Evolutionary conservation across 2,797 vertebrate species (phyloP).

Genomic region (Acipenser oxyrinchus): DNA sequence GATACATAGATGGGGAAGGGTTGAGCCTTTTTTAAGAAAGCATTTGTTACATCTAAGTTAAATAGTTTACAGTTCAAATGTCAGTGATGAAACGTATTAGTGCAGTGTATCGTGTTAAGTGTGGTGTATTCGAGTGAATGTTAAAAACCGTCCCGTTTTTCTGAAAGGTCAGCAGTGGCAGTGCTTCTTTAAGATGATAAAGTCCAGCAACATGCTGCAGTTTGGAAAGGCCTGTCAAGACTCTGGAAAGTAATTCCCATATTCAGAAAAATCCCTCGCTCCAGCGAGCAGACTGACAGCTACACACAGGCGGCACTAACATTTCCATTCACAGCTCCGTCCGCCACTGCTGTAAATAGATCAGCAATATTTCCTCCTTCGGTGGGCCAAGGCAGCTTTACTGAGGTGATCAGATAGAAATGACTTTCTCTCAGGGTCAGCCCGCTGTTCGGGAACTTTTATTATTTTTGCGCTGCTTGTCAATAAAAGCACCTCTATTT

Average conservation of each 20-base stretch:
- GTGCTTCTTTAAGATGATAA: conserved; percentile 3
- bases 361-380: conserved; percentile 66
- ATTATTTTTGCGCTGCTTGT: conserved; percentile 10
- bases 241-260: conserved; percentile 56
- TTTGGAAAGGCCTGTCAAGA: conserved; percentile 57
- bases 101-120: too few relatives aligned
- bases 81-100: too few relatives aligned
- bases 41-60: too few relatives aligned
- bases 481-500: conserved; percentile 66
- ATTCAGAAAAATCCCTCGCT: conserved; percentile 65
- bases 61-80: too few relatives aligned
- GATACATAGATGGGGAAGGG: too few relatives aligned
- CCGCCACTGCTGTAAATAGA: conserved; percentile 66
- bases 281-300: conserved; percentile 60
- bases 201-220: background rate
- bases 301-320: conserved; percentile 56
- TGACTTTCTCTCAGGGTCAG: conserved; percentile 71
- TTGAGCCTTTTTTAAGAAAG: too few relatives aligned
- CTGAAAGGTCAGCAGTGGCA: too few relatives aligned
- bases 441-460: conserved; percentile 37
- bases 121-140: too few relatives aligned
- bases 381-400: conserved; percentile 72
- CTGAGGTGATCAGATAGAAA: conserved; percentile 74
- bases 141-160: too few relatives aligned
- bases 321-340: conserved; percentile 68